Evolutionary conservation across 2,113 vertebrate genomes (phyloP), one percentile per base, ranked within the genome.

Genomic region (Malurus cyaneus): DNA sequence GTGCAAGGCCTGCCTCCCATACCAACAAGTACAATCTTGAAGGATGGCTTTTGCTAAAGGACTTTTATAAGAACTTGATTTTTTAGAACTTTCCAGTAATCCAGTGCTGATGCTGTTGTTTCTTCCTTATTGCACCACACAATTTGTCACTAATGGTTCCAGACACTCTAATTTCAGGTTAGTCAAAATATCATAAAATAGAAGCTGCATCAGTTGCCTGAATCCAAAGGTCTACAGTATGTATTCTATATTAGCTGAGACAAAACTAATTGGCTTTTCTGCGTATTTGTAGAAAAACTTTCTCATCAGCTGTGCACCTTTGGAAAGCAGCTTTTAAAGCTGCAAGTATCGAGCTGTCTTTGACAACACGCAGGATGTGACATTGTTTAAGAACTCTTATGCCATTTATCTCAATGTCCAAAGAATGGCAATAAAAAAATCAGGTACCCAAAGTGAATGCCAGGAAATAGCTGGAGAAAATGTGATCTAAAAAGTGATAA

Each of bases 231-330:
- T 88, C 57, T 26, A 28, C 34, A 57, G 57, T 60, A 52, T 50
- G 14, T 65, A 44, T 77, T 95, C 87, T 96, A 49, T 59, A 81
- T 81, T 44, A 91, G 50, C 92, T 93, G 81, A 94, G 90, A 94
- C 41, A 93, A 89, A 94, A 49, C 20, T 76, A 62, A 72, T 65
- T 59, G 46, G 13, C 26, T 89, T 84, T 87, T 61, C 62, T 93
- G 42, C 34, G 6, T 39, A 56, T 86, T 52, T 93, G 64, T 31
- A 53, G 47, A 23, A 49, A 49, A 59, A 34, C 15, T 62, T 39
- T 86, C 85, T 61, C 73, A 77, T 92, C 69, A 92, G 80, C 46
- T 46, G 23, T 53, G 72, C 2, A 10, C 65, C 95, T 90, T 41
- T 60, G 18, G 39, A 81, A 79, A 53, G 76, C 39, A 50, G 36